Evolutionary conservation across 2,797 vertebrate species (phyloP).

Genomic region (Denticeps clupeoides): DNA sequence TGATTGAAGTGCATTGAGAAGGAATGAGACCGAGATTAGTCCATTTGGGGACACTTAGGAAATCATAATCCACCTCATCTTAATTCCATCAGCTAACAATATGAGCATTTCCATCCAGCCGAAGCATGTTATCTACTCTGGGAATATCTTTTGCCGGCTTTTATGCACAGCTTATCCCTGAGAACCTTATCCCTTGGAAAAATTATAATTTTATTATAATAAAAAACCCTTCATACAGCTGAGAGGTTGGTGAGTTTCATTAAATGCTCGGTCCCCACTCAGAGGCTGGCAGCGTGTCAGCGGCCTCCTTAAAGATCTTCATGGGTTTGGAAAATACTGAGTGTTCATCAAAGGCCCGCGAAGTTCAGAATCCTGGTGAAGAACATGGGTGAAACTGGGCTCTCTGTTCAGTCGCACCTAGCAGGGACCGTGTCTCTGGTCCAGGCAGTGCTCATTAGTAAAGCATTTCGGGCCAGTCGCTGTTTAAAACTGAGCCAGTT

Average conservation of each 20-base stretch:
- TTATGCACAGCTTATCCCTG: not conserved
- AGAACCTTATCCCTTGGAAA: no score
- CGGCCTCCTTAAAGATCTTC: no score
- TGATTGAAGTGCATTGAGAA: conserved; percentile 14
- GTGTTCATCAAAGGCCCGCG: no score
- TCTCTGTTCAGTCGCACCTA: no score
- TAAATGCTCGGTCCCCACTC: not conserved
- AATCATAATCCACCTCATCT: conserved; percentile 39
- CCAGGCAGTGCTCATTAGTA: no score
- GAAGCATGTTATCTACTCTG: conserved; percentile 20
- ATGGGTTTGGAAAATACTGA: no score
- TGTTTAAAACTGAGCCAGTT: conserved; percentile 2
- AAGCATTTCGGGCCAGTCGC: not conserved
- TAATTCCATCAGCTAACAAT: conserved; percentile 44
- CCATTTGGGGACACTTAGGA: conserved; percentile 35
- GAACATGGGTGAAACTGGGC: no score
- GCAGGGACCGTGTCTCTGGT: no score
- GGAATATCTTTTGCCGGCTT: not conserved
- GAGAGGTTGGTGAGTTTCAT: not conserved
- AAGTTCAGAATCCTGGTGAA: no score
- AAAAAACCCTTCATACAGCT: not conserved
- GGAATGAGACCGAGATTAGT: conserved; percentile 47
- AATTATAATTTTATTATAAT: no score
- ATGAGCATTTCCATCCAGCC: conserved; percentile 42
- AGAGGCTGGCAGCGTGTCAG: no score